Evolutionary conservation across 2,888 invertebrate genomes (phyloP).

Genomic region (Dynastes tityus): DNA sequence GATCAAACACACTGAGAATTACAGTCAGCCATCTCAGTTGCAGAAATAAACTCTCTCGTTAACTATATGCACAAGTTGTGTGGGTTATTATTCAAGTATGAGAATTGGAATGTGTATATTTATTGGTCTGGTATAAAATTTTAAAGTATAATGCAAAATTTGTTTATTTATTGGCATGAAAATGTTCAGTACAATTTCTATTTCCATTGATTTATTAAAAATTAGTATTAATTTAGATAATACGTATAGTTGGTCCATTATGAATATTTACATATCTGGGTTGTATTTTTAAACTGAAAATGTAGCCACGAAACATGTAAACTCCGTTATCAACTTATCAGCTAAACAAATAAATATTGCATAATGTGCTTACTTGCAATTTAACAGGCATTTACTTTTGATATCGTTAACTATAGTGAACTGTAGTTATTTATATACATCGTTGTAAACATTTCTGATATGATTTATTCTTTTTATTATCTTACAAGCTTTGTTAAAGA

Average conservation of each 20-base stretch:
- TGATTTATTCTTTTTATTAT: too few relatives aligned
- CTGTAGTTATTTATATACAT: too few relatives aligned
- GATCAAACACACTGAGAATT: conserved; percentile 35
- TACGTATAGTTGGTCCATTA: too few relatives aligned
- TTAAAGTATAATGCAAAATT: background rate
- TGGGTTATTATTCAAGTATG: conserved; percentile 8
- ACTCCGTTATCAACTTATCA: conserved; percentile 2
- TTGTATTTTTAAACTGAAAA: too few relatives aligned
- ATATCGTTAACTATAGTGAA: too few relatives aligned
- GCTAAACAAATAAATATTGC: background rate
- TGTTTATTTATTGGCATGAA: too few relatives aligned
- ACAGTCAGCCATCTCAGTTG: conserved; percentile 21
- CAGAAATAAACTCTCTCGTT: background rate
- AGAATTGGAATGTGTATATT: background rate
- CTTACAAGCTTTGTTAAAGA: too few relatives aligned
- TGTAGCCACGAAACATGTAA: background rate
- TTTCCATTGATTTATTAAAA: too few relatives aligned
- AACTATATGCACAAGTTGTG: background rate
- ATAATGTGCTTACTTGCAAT: background rate
- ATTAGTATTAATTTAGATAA: too few relatives aligned
- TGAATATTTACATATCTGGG: too few relatives aligned
- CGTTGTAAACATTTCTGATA: too few relatives aligned
- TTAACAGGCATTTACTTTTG: background rate
- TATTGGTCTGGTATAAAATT: background rate
- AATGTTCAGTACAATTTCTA: too few relatives aligned